Evolutionary conservation across 2,888 invertebrate species (phyloP), one percentile per base, ranked within the genome.

Genomic region (Sarcophaga variegata): DNA sequence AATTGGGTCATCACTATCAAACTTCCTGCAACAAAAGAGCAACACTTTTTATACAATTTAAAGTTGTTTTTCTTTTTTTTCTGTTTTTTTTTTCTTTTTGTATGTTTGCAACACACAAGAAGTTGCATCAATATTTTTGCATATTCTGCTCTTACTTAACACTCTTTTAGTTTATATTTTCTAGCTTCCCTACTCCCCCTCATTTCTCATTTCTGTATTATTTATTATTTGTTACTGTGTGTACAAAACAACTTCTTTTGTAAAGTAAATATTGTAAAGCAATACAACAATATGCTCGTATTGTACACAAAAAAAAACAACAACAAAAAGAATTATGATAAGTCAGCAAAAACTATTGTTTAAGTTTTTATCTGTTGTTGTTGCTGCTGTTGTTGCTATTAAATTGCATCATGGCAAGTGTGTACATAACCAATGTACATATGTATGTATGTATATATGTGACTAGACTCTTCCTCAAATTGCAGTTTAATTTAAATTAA

Each of bases 1-100:
- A 92, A 92, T 91, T 91, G 90, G 92, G 92, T 92, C 92, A 92
- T 89, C 88, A 86, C 88, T 90, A 92, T 91, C 90, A 89, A 89
- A 89, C 91, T 91, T 91, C 92, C 91, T 91, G 91, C 90, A 89
- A 89, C 90, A 89, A 89, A 89, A 85, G 76, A 84, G 80, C 80
- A 80, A 76, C 71, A 85, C 71, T 67, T 81, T 80, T 11, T 63
- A 59, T 64, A 37, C 45, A 80, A 49, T 20, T 63, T 49, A 67
- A 67, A 54, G 63, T 71, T 72, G 22, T n/a, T 54, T 54, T 54
- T 54, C 20, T 62, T 20, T 62, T 62, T 62, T 22, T 20, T 20
- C 20, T 20, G 20, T 62, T 10, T 14, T 67, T 8, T 20, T 54
- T 2, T 54, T 54, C 20, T 22, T 62, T 62, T 62, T 20, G 1